Evolutionary conservation across 2,113 vertebrate genomes (phyloP), one percentile per base, ranked within the genome.

Genomic region (Callaeas wilsoni): DNA sequence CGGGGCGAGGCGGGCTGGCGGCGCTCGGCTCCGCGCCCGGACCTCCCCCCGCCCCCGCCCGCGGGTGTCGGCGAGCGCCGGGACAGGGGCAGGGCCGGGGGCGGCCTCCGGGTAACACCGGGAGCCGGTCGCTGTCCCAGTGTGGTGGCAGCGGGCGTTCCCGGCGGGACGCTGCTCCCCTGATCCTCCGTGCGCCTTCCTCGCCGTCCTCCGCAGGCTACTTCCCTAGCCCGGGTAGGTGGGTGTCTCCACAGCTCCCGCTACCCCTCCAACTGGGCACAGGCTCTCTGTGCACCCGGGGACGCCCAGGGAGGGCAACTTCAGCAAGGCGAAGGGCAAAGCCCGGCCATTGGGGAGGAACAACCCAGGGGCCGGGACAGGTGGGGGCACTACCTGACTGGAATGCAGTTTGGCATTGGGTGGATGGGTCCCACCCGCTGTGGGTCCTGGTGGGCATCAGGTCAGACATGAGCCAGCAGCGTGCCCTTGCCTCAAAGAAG

Each of bases 41-140:
- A 69, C 59, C 85, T 76, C 80, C 80, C 92, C 46, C 83, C 81
- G 87, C 87, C 73, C 67, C 64, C 73, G 39, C 69, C 73, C n/a
- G n/a, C 35, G 69, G 56, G 12, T 63, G 65, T 4, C 41, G 71
- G 23, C 39, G 29, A 41, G n/a, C 6, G 69, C 63, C 26, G 67
- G 49, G 75, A 41, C 52, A 46, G 35, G 67, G 59, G 33, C 64
- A 41, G n/a, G 84, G 53, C 10, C 62, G 17, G 49, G 57, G 8
- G 42, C 30, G 21, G 35, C n/a, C 30, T 39, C 41, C 60, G 52
- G 42, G 56, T 29, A 18, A 8, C 32, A 6, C 53, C 29, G 13
- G 62, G 29, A 39, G 68, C 49, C 7, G 23, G 8, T 44, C 12
- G 12, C 42, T 39, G 33, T 63, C 55, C 60, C 39, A 5, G 33